Evolutionary conservation across 2,113 vertebrate genomes (phyloP).

Genomic region (Nymphicus hollandicus): DNA sequence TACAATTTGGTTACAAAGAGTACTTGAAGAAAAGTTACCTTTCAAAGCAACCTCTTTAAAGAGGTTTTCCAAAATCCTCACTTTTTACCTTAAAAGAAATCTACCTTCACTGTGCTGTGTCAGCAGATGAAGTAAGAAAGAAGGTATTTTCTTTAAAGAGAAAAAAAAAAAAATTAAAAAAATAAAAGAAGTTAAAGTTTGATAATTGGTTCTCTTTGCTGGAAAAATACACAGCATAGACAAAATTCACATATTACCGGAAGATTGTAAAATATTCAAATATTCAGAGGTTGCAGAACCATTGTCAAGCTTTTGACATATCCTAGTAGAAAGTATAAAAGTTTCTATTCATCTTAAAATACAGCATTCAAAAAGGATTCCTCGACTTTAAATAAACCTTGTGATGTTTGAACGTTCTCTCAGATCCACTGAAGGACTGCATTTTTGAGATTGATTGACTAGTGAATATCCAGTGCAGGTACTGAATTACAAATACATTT

Average conservation of each 20-base stretch:
- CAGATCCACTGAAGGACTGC: neutral
- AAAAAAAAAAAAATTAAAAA: neutral
- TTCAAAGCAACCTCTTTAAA: neutral
- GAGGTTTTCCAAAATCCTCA: neutral
- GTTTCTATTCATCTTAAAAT: neutral
- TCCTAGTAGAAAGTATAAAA: neutral
- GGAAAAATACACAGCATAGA: neutral
- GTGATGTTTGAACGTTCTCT: neutral
- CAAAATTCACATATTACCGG: neutral
- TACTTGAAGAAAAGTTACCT: neutral
- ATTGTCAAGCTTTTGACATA: neutral
- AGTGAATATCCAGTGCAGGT: neutral
- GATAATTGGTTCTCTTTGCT: conserved; percentile 13
- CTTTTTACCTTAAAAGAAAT: neutral
- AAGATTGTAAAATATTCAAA: neutral
- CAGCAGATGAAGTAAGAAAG: neutral
- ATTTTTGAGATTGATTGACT: neutral
- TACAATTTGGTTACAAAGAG: neutral
- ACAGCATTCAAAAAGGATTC: neutral
- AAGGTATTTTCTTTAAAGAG: neutral
- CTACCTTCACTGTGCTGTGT: neutral
- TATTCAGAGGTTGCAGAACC: neutral
- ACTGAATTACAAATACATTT: neutral
- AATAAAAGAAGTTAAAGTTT: neutral
- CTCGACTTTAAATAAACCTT: neutral